A percentile compares a stretch with the other conserved stretches of the same genome.
phyloP scores from a whole-genome alignment of 2,113 vertebrate species.

The Boleophthalmus pectinirostris region DNA sequence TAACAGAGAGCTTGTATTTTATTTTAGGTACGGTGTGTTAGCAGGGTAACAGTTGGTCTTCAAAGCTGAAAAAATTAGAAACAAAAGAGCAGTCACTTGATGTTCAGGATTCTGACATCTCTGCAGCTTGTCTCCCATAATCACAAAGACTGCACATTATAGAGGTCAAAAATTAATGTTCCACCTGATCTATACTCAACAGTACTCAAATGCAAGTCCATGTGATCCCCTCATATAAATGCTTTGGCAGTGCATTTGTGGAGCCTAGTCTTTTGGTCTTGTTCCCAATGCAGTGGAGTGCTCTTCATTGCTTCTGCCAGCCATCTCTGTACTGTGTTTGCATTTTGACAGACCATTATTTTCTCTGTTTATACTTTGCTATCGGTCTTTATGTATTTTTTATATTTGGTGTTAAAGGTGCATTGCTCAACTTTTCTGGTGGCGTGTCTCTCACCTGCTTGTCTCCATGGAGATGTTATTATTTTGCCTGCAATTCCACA shows the following conservation, averaged over 20 bases:
- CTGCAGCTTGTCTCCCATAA: neutral
- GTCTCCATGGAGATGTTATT: too few species aligned
- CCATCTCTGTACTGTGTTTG: neutral
- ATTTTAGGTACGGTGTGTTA: neutral
- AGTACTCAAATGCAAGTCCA: neutral
- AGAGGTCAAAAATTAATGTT: neutral
- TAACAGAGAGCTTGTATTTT: too few species aligned
- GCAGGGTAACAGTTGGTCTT: neutral
- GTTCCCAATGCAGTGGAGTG: neutral
- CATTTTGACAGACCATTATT: neutral
- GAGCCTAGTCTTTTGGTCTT: neutral
- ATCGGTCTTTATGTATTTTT: neutral
- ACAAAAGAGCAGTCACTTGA: neutral
- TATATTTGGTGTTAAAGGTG: too few species aligned
- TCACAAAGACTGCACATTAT: neutral
- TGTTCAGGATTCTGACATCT: neutral
- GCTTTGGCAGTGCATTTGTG: neutral
- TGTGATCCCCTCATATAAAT: neutral
- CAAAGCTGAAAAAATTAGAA: neutral
- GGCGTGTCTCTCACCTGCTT: too few species aligned
- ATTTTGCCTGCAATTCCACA: too few species aligned
- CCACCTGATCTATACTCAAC: neutral
- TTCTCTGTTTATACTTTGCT: neutral
- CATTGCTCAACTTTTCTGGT: too few species aligned
- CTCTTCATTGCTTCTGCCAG: neutral